These are phyloP conservation scores for Lucilia cuprina DNA, from an alignment of 1,140 invertebrate genomes.

Conservation along the genomic window DNA sequence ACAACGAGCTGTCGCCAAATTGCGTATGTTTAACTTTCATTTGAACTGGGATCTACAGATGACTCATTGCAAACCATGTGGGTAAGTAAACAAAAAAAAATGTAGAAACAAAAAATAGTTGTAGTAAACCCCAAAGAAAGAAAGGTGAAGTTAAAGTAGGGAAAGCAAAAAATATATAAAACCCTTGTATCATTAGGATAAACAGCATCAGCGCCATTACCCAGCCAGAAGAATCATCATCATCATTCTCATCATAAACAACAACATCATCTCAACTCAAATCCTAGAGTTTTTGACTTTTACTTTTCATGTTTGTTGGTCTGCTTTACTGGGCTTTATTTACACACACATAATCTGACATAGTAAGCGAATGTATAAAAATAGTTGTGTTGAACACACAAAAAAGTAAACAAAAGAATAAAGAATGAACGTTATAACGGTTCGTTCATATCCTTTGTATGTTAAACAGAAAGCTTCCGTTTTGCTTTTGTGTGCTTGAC, in stretches of 20 bases:
- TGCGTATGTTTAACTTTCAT: constrained; percentile 62
- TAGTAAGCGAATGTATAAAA: background rate
- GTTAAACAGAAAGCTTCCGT: constrained; percentile 1
- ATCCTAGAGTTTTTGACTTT: background rate
- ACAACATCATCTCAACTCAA: background rate
- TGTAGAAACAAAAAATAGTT: too few relatives aligned
- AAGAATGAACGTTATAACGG: background rate
- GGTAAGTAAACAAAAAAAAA: constrained; percentile 48
- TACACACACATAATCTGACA: background rate
- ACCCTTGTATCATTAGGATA: background rate
- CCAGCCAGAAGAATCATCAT: too few relatives aligned
- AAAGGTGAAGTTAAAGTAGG: background rate
- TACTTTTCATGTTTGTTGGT: background rate
- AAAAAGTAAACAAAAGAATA: background rate
- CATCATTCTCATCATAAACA: too few relatives aligned
- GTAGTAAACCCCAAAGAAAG: background rate
- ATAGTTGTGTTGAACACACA: background rate
- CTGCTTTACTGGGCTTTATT: background rate
- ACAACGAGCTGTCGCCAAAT: constrained; percentile 60
- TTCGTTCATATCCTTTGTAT: constrained; percentile 6
- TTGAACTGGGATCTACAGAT: constrained; percentile 62
- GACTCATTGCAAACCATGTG: constrained; percentile 62
- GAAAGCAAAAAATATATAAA: background rate
- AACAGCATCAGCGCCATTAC: background rate
- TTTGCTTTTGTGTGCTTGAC: background rate